phyloP scores from a whole-genome alignment of 2,888 invertebrate genomes.

The Prosopocoilus inquinatus region DNA sequence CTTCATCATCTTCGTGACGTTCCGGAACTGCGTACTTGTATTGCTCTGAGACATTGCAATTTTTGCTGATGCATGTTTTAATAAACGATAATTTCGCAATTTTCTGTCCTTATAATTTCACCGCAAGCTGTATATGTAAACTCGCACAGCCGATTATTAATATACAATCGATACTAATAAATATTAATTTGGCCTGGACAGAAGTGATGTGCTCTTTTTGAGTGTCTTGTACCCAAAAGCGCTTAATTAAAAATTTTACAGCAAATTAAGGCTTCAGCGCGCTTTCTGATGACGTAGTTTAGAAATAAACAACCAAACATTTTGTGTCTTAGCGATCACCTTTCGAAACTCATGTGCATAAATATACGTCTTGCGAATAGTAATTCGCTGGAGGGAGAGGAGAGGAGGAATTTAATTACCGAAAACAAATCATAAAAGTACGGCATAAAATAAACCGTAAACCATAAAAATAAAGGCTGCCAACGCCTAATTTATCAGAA shows the following conservation, averaged over 20 bases:
- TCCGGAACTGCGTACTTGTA: slow-evolving; percentile 5
- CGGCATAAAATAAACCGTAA: too few relatives aligned
- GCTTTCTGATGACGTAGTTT: too few relatives aligned
- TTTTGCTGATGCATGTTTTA: slow-evolving; percentile 20
- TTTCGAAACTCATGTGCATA: too few relatives aligned
- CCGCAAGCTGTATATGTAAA: slow-evolving; percentile 15
- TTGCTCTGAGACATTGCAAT: slow-evolving; percentile 19
- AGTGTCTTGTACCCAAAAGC: not conserved
- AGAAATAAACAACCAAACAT: too few relatives aligned
- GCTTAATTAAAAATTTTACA: slow-evolving; percentile 19
- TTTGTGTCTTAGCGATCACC: too few relatives aligned
- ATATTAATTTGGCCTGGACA: slow-evolving; percentile 8
- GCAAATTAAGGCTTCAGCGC: not conserved
- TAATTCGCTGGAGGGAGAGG: too few relatives aligned
- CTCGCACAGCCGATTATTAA: slow-evolving; percentile 5
- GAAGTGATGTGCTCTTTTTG: not conserved
- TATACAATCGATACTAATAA: slow-evolving; percentile 14
- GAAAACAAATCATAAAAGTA: too few relatives aligned
- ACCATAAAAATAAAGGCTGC: too few relatives aligned
- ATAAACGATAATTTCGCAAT: slow-evolving; percentile 22
- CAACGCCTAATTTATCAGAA: too few relatives aligned
- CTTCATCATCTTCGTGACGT: slow-evolving; percentile 12
- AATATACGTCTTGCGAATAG: too few relatives aligned
- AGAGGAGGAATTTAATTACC: too few relatives aligned
- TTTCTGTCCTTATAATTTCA: slow-evolving; percentile 15